Evolutionary conservation across 2,113 vertebrate species (phyloP).

Genomic region (Oncorhynchus kisutch): DNA sequence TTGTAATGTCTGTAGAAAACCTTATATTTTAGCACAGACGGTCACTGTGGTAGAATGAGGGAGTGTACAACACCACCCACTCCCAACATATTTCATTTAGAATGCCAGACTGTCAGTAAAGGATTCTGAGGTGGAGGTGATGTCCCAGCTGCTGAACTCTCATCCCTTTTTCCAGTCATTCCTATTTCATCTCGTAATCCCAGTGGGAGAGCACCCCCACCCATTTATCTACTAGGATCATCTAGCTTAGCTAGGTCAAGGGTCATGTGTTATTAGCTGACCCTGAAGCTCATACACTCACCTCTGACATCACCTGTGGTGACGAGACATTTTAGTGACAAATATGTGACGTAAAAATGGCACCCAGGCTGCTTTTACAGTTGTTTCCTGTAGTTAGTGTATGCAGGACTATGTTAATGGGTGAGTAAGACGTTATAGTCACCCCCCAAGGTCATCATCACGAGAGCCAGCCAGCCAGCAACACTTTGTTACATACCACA

Average conservation of each 20-base stretch:
- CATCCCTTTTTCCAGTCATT: slow-evolving; percentile 19
- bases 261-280: slow-evolving; percentile 46
- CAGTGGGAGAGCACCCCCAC: not conserved
- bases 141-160: slow-evolving; percentile 36
- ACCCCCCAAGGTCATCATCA: slow-evolving; percentile 28
- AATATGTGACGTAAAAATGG: slow-evolving; percentile 60
- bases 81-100: slow-evolving; percentile 23
- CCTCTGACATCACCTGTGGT: slow-evolving; percentile 16
- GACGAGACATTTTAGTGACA: slow-evolving; percentile 56
- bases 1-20: slow-evolving; percentile 32
- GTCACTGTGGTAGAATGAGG: slow-evolving; percentile 18
- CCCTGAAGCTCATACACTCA: slow-evolving; percentile 15
- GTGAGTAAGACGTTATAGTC: slow-evolving; percentile 40
- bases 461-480: slow-evolving; percentile 22
- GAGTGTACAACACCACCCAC: not conserved
- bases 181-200: not conserved
- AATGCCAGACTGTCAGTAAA: slow-evolving; percentile 22
- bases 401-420: slow-evolving; percentile 14
- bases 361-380: slow-evolving; percentile 31
- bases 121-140: slow-evolving; percentile 30
- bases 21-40: not conserved
- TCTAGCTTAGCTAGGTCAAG: not conserved
- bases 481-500: not conserved
- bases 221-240: slow-evolving; percentile 19
- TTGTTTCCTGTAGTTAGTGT: not conserved